Base-by-base conservation (phyloP, 2,888 invertebrate genomes). In the Priocnemis perturbator region DNA sequence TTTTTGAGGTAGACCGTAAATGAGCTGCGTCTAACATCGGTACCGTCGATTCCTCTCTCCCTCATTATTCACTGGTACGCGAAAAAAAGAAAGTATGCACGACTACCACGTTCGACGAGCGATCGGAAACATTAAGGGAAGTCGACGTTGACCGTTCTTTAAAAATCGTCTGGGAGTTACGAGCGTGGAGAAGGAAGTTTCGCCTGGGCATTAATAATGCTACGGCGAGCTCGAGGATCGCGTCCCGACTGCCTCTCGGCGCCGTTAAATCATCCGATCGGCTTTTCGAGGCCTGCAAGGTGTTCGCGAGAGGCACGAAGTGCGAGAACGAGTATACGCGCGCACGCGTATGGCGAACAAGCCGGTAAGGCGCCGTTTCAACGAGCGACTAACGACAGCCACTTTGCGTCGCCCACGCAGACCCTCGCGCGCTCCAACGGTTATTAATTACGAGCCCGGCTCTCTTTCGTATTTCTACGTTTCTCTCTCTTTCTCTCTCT, bases 371-470 rank as follows among this genome's bases (percentile, higher is more conserved):
- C 76, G 73, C 75, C 79, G 69, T 77, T 66, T 79, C 70, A 75
- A 77, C 79, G 73, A 76, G 69, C 76, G 68, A 74, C 80, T 80
- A 79, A 79, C 80, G 79, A 79, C 74, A 80, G 76, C 80, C 80
- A 80, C 77, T 79, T 79, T 80, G 76, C 74, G 70, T 77, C 79
- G 74, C 75, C 74, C 74, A 77, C 77, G 80, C 79, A 55, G 30
- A 11, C 44, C 19, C 37, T 20, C 2, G 50, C 62, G 57, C 64
- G 59, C 69, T 72, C 72, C 61, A 79, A 79, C 72, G 74, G 69
- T 80, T 80, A 79, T 79, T 77, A 80, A 80, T 79, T 65, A 64
- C 78, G 58, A 70, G 67, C 53, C 60, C 21, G 15, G 3, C 47
- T 30, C 44, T 15, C 26, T 60, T 48, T 60, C 20, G 30, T 60